These are phyloP conservation scores for Prenolepis imparis DNA, from an alignment of 2,888 invertebrate genomes.

Conservation along the genomic window DNA sequence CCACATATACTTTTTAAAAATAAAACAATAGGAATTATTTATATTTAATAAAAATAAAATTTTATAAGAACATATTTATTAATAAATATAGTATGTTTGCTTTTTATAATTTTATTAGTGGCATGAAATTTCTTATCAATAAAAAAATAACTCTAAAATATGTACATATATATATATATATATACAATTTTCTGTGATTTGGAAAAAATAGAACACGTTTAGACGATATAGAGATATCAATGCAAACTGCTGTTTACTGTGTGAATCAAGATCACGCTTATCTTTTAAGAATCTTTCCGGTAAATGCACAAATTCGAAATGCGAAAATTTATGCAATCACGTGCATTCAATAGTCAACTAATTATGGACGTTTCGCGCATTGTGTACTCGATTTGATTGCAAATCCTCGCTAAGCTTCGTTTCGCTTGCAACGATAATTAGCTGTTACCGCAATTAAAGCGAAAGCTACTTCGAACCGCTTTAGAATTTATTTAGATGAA, in stretches of 20 bases:
- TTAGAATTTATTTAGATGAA: slow-evolving; percentile 13
- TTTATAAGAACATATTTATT: not conserved
- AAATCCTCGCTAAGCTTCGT: slow-evolving; percentile 19
- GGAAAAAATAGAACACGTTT: no score
- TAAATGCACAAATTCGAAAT: slow-evolving; percentile 45
- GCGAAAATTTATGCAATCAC: slow-evolving; percentile 63
- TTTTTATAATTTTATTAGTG: not conserved
- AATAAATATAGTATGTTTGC: not conserved
- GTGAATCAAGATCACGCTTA: slow-evolving; percentile 59
- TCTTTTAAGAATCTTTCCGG: slow-evolving; percentile 30
- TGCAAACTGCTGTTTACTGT: slow-evolving; percentile 59
- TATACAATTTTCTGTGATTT: not conserved
- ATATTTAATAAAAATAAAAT: not conserved
- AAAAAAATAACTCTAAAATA: not conserved
- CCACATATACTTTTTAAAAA: not conserved
- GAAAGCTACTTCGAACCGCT: slow-evolving; percentile 60
- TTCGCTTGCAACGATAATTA: slow-evolving; percentile 64
- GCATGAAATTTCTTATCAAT: not conserved
- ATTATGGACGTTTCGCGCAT: slow-evolving; percentile 60
- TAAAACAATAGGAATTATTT: not conserved
- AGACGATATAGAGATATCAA: not conserved
- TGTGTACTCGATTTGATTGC: slow-evolving; percentile 22
- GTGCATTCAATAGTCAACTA: slow-evolving; percentile 49
- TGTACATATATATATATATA: not conserved
- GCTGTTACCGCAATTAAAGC: slow-evolving; percentile 59